Evolutionary conservation across 1,140 invertebrate species (phyloP), one percentile per base, ranked within the genome.

Genomic region (Heliconius hermathena): DNA sequence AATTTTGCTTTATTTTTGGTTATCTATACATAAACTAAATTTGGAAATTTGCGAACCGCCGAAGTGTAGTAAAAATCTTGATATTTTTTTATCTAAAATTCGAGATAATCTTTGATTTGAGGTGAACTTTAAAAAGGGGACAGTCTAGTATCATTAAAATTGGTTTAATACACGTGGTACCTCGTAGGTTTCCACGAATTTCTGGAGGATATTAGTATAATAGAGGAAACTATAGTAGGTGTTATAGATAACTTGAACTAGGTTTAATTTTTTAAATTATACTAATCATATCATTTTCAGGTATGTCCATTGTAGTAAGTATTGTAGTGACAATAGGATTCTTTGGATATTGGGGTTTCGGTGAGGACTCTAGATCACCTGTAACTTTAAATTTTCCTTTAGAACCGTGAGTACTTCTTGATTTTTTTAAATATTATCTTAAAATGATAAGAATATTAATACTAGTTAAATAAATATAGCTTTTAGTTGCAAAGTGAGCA

Each of bases 321-420:
- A 81, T 87, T 26, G 88, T 90, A n/a, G 76, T 90, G 22, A 73
- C 81, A 2, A 83, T 90, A 8, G 89, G 88, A 26, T 90, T 87
- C 54, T 91, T 91, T n/a, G 90, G 89, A 5, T 91, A 90, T 72
- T 90, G 87, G 87, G 90, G 88, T 16, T 91, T 85, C 33, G 89
- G 87, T 22, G 90, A 91, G 29, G 80, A 83, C 11, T 81, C 85
- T 0, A 82, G 70, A 54, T 85, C 88, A 5, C 90, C 90, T 0
- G 85, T 91, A 9, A 91, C 90, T 1, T 73, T 89, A 18, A 89
- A 90, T 57, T 90, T 90, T 79, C 88, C 89, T 18, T 81, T 82
- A 73, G 75, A 82, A 11, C 60, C 79, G 89, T 90, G 57, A 89
- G 88, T 84, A 77, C 4, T 6, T 22, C n/a, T 77, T 71, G 20